Conservation (phyloP, 1,140 invertebrate species). For the Halyomorpha halys region DNA sequence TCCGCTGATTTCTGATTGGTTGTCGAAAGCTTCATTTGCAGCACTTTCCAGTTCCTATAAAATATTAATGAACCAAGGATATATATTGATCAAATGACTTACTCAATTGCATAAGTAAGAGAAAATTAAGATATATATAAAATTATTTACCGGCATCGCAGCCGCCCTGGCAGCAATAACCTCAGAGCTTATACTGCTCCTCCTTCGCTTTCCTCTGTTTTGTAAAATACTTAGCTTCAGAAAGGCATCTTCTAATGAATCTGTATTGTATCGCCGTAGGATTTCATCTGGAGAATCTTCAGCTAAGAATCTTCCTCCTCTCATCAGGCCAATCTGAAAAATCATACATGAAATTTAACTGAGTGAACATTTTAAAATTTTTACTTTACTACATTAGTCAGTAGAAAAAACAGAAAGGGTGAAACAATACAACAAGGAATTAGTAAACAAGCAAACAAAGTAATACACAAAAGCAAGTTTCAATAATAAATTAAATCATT, state of each 20-base stretch:
- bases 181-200: constrained; percentile 64
- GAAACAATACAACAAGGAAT: no score
- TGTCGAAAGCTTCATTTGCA: constrained; percentile 35
- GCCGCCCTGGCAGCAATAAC: constrained; percentile 39
- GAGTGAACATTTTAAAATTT: no score
- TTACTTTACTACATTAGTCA: no score
- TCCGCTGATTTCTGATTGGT: constrained; percentile 57
- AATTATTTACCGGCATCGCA: constrained; percentile 30
- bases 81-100: not conserved
- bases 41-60: constrained; percentile 45
- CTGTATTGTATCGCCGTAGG: constrained; percentile 38
- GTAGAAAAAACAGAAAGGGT: no score
- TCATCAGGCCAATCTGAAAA: constrained; percentile 49
- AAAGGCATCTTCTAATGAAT: constrained; percentile 51
- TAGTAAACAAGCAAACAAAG: no score
- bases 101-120: not conserved
- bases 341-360: not conserved
- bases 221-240: constrained; percentile 55
- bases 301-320: constrained; percentile 48
- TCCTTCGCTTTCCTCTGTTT: constrained; percentile 62
- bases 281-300: constrained; percentile 46
- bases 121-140: not conserved
- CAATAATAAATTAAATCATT: no score
- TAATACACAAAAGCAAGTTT: no score
- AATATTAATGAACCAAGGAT: no score